A percentile compares a stretch with the other conserved stretches of the same genome.
Evolutionary conservation across 2,888 invertebrate genomes (phyloP).

Genomic region (Frankliniella fusca): DNA sequence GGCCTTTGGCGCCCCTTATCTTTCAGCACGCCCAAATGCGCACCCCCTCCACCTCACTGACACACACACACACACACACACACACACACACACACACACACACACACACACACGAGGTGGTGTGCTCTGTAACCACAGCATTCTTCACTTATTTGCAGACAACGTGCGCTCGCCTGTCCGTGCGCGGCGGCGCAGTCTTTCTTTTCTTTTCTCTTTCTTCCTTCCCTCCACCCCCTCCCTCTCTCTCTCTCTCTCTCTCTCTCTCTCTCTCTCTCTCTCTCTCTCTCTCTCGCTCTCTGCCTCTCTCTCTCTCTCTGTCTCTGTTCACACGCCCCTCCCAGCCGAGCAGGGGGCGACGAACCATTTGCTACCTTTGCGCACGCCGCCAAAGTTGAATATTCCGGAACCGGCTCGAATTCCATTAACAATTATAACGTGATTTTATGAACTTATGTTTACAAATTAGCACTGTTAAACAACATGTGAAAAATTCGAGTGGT

Average conservation of each 20-base stretch:
- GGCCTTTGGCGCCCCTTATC: neutral
- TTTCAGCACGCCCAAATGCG: slow-evolving; percentile 24
- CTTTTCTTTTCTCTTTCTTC: neutral
- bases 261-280: neutral
- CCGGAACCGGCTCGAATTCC: too few relatives aligned
- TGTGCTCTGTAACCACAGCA: neutral
- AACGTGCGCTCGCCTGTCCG: neutral
- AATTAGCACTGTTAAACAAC: too few relatives aligned
- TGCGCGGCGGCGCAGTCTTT: too few relatives aligned
- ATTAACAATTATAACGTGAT: too few relatives aligned
- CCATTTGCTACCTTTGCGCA: neutral
- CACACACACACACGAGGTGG: neutral
- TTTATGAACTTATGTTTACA: too few relatives aligned
- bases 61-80: neutral
- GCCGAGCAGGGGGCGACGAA: neutral
- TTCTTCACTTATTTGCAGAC: slow-evolving; percentile 13
- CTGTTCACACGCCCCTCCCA: neutral
- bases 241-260: neutral
- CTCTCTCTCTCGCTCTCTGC: neutral
- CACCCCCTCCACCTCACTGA: slow-evolving; percentile 2
- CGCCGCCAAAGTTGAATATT: too few relatives aligned
- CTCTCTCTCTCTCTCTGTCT: neutral
- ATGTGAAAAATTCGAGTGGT: too few relatives aligned
- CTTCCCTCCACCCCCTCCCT: neutral
- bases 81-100: neutral